Percentiles rank a stretch among this genome's conserved stretches.
phyloP scores from a whole-genome alignment of 1,140 invertebrate species.

The Heliconius hermathena region DNA sequence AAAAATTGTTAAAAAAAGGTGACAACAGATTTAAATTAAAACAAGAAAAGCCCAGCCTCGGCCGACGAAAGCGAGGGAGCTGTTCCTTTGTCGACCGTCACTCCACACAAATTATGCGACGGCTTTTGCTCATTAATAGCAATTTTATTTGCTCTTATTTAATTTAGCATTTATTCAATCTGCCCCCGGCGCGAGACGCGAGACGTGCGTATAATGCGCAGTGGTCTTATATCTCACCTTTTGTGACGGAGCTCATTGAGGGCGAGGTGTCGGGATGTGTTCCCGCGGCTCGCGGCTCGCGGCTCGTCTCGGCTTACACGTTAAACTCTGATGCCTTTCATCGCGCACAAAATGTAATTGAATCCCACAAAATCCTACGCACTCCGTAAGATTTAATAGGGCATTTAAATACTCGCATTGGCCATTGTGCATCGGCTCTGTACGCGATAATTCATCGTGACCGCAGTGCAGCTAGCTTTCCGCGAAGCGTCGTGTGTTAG shows the following conservation, averaged over 20 bases:
- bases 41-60: constrained; percentile 51
- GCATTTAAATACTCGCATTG: constrained; percentile 81
- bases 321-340: constrained; percentile 77
- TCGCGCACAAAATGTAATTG: constrained; percentile 80
- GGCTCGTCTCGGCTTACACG: constrained; percentile 69
- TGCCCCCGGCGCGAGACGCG: constrained; percentile 62
- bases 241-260: constrained; percentile 78
- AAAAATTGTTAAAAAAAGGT: neutral
- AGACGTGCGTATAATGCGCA: constrained; percentile 56
- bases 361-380: constrained; percentile 80
- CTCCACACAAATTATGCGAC: constrained; percentile 64
- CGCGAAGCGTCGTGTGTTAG: constrained; percentile 61
- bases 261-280: constrained; percentile 79
- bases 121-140: constrained; percentile 71
- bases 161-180: constrained; percentile 81
- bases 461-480: constrained; percentile 68
- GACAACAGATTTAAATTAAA: constrained; percentile 59
- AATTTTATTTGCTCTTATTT: constrained; percentile 80
- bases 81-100: constrained; percentile 62
- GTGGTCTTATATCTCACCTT: constrained; percentile 77
- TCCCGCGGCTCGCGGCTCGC: constrained; percentile 66
- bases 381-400: constrained; percentile 80
- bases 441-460: constrained; percentile 75
- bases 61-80: constrained; percentile 48
- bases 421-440: constrained; percentile 77